Evolutionary conservation across 2,888 invertebrate genomes (phyloP).

Genomic region (Agrochola litura): DNA sequence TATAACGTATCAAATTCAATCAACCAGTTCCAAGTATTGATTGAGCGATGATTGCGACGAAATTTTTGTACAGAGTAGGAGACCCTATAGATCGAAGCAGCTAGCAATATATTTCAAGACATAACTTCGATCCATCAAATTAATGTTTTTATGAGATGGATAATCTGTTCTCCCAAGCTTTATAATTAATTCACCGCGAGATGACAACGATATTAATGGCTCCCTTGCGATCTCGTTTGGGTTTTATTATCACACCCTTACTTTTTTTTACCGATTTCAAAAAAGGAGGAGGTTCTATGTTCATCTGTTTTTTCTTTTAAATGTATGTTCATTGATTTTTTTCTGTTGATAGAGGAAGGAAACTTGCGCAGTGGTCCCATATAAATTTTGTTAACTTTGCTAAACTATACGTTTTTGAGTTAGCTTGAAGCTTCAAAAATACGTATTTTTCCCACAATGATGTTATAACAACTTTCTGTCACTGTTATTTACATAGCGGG

Average conservation of each 20-base stretch:
- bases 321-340: no score
- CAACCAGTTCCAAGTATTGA: constrained; percentile 27
- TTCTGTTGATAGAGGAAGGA: no score
- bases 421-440: no score
- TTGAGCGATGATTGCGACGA: constrained; percentile 3
- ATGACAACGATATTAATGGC: background rate
- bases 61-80: constrained; percentile 9
- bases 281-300: no score
- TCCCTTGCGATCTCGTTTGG: background rate
- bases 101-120: background rate
- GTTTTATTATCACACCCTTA: background rate
- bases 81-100: background rate
- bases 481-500: no score
- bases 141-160: background rate
- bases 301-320: no score
- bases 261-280: background rate
- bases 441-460: no score
- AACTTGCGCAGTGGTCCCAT: no score
- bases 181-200: background rate
- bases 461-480: no score
- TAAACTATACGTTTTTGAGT: no score
- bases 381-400: no score
- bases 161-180: background rate
- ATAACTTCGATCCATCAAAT: background rate
- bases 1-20: constrained; percentile 24